Base-by-base conservation (phyloP, 2,888 invertebrate species). In the Stenurella melanura region DNA sequence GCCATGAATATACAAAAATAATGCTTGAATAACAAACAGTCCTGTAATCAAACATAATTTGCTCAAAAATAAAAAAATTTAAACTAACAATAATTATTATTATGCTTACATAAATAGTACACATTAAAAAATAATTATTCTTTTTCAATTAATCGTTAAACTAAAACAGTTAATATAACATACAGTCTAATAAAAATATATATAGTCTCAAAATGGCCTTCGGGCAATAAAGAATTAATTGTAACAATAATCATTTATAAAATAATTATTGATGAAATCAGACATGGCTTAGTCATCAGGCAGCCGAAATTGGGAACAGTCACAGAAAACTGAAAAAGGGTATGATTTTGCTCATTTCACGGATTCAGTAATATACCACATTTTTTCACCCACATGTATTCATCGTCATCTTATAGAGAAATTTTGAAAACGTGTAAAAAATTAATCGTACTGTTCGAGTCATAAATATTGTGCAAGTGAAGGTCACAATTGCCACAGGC, bases 21-120 rank as follows among this genome's bases (percentile, higher is more conserved):
- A 58, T 75, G 42, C 57, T 26, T 42, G 54, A 57, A 70, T n/a
- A 76, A 67, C 73, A 72, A 54, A 67, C 70, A 70, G 26, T 70
- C 70, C 75, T 70, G 70, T 57, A 70, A 15, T 69, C 30, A 57
- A 74, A 73, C 7, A 15, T 50, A 64, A 61, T 17, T 64, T 73
- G 73, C 57, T 56, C 54, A 18, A 66, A 73, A 72, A 50, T 38
- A 63, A 57, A 73, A 66, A 34, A 30, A 34, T 73, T 73, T 66
- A 63, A 75, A 75, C 64, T 75, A 70, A 70, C 64, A 56, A 58
- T 75, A 75, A 56, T 63, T 73, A 66, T 64, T 38, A 70, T 74
- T 50, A 69, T n/a, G 60, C 63, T 56, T 70, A 70, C 42, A 70
- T 70, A 70, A 70, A 70, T 70, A 70, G 54, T 75, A 75, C 64